These are phyloP conservation scores for Galendromus occidentalis DNA, from an alignment of 1,140 invertebrate species.

Conservation along the genomic window DNA sequence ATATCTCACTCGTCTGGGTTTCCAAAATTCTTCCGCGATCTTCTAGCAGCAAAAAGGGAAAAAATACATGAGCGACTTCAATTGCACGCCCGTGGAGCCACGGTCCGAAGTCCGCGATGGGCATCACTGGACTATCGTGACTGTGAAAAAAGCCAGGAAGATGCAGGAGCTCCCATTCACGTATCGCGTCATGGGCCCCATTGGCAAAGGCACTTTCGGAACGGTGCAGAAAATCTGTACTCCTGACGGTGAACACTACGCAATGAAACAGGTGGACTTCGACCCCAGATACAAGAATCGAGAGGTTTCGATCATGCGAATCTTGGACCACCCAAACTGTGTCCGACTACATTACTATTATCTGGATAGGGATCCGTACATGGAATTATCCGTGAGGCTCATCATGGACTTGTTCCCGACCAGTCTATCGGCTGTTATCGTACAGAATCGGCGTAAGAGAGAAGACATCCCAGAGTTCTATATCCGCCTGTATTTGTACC, in stretches of 20 bases:
- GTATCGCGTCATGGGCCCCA: neutral
- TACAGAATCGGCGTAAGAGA: neutral
- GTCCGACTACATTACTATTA: neutral
- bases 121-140: neutral
- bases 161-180: neutral
- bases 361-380: neutral
- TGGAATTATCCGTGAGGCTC: neutral
- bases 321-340: neutral
- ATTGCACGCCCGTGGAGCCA: neutral
- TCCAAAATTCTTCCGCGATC: too few relatives aligned
- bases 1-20: too few relatives aligned
- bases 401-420: neutral
- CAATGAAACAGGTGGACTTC: neutral
- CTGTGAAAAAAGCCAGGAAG: neutral
- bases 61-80: neutral
- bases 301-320: slow-evolving; percentile 1
- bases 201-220: slow-evolving; percentile 5
- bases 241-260: neutral
- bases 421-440: neutral
- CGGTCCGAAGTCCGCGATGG: neutral
- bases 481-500: slow-evolving; percentile 45
- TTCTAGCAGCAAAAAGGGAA: too few relatives aligned
- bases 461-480: neutral
- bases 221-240: neutral
- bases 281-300: slow-evolving; percentile 6